phyloP scores from a whole-genome alignment of 2,888 invertebrate species.

The Hirtodrosophila cameraria region DNA sequence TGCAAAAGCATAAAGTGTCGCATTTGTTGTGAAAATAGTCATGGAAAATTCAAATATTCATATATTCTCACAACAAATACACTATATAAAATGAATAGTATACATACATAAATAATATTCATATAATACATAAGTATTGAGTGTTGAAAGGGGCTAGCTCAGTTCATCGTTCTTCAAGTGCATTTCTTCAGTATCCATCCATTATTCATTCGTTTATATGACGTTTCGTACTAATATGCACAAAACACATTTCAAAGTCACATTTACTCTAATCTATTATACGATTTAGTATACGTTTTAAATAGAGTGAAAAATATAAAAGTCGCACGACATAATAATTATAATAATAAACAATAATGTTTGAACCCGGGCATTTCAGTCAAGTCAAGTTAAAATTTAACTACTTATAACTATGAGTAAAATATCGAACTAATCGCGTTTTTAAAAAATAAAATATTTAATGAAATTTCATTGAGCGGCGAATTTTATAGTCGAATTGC shows the following conservation, averaged over 20 bases:
- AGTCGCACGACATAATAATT: constrained; percentile 13
- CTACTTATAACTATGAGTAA: constrained; percentile 45
- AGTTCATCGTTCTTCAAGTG: constrained; percentile 40
- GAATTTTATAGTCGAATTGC: constrained; percentile 23
- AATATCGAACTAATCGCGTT: constrained; percentile 53
- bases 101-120: not conserved
- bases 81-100: too few species aligned
- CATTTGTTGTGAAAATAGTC: constrained; percentile 33
- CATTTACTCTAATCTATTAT: constrained; percentile 41
- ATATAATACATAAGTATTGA: constrained; percentile 12
- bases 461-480: constrained; percentile 19
- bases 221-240: constrained; percentile 48
- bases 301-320: constrained; percentile 19
- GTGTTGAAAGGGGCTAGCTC: constrained; percentile 23
- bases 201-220: constrained; percentile 57
- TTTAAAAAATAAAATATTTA: constrained; percentile 54
- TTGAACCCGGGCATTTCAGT: constrained; percentile 70
- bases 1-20: constrained; percentile 36
- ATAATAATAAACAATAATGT: constrained; percentile 48
- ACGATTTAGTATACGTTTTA: constrained; percentile 58
- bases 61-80: constrained; percentile 20
- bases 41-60: not conserved
- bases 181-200: constrained; percentile 73
- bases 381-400: constrained; percentile 52
- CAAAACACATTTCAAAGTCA: constrained; percentile 43